These are phyloP conservation scores for Caenorhabditis remanei DNA, from an alignment of 1,140 invertebrate species.

Conservation along the genomic window DNA sequence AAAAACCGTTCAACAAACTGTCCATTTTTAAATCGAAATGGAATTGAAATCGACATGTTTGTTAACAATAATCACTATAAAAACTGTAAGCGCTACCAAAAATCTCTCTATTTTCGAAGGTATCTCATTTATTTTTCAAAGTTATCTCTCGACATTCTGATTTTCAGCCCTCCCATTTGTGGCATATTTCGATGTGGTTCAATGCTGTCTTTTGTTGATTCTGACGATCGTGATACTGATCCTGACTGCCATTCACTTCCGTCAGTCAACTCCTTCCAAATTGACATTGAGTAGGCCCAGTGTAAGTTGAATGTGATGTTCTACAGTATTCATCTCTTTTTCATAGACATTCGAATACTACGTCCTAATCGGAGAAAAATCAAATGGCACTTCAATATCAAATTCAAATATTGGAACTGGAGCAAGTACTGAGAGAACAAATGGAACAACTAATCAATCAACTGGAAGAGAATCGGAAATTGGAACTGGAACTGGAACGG, in stretches of 20 bases:
- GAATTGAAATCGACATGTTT: neutral
- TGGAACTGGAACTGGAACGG: neutral
- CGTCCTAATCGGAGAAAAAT: neutral
- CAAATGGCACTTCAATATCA: neutral
- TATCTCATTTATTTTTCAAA: neutral
- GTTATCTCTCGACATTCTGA: neutral
- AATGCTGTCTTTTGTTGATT: neutral
- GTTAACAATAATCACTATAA: neutral
- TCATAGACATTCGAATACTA: neutral
- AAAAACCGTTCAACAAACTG: neutral
- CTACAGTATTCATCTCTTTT: neutral
- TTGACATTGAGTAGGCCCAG: conserved; percentile 6
- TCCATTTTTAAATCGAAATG: neutral
- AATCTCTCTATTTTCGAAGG: neutral
- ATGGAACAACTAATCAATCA: neutral
- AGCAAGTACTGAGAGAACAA: neutral
- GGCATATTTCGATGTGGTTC: neutral
- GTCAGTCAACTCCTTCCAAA: neutral
- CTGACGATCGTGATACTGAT: neutral
- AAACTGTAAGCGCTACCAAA: neutral
- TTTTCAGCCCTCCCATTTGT: neutral
- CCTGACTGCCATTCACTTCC: neutral
- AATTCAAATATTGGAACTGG: neutral
- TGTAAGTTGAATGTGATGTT: neutral
- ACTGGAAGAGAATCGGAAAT: neutral